These are phyloP conservation scores for human (Homo sapiens) DNA, from an alignment of 2,113 vertebrate genomes.

Conservation along the genomic window GRCh38 chr4:182408001-182408500, in stretches of 20 bases:
- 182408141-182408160: background rate
- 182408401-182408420: background rate
- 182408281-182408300: conserved; percentile 37
- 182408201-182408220: conserved; percentile 53
- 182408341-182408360: conserved; percentile 18
- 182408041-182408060: background rate
- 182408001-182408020: background rate
- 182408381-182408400: background rate
- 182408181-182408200: conserved; percentile 40
- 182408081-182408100: background rate
- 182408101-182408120: background rate
- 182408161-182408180: background rate
- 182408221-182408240: conserved; percentile 56
- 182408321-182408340: conserved; percentile 34
- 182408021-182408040: background rate
- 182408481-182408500: background rate
- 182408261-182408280: background rate
- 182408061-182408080: background rate
- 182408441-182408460: conserved; percentile 9
- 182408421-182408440: background rate
- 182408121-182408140: background rate
- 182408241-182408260: conserved; percentile 46
- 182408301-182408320: conserved; percentile 30
- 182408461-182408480: background rate
- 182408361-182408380: background rate